Percentiles rank a stretch among this genome's conserved stretches.
Conservation (phyloP, 2,888 invertebrate genomes). For the Dermolepida albohirtum region DNA sequence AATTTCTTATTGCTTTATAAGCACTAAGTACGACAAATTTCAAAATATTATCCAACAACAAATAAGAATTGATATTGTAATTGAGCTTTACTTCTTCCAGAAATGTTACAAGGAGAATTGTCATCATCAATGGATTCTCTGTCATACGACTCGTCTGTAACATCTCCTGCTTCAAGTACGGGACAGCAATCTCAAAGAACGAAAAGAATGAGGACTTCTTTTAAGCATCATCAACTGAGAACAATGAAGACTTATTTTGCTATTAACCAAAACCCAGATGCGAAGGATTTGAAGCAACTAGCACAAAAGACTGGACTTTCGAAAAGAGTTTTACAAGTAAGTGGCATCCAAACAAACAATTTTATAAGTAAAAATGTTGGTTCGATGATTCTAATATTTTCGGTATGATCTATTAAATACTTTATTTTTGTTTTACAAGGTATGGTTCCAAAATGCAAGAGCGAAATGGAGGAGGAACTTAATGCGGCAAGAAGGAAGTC, state of each 20-base stretch:
- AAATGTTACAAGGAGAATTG: conserved; percentile 79
- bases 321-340: conserved; percentile 97
- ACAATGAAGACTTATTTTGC: conserved; percentile 99
- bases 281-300: conserved; percentile 97
- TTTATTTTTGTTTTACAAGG: conserved; percentile 69
- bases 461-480: conserved; percentile 98
- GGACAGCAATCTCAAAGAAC: conserved; percentile 75
- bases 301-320: conserved; percentile 98
- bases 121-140: conserved; percentile 83
- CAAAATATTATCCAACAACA: too few species aligned
- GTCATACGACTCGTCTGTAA: conserved; percentile 79
- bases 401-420: too few species aligned
- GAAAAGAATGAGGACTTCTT: conserved; percentile 98
- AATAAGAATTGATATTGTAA: too few species aligned
- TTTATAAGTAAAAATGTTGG: too few species aligned
- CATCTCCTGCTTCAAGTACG: conserved; percentile 76
- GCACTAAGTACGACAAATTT: too few species aligned
- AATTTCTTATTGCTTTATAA: too few species aligned
- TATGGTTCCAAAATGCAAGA: conserved; percentile 99
- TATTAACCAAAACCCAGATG: conserved; percentile 99
- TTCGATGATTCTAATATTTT: too few species aligned
- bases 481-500: conserved; percentile 82
- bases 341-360: conserved; percentile 15
- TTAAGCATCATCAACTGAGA: conserved; percentile 98
- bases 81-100: conserved; percentile 65